Evolutionary conservation across 2,113 vertebrate species (phyloP).

Genomic region (Columba livia): DNA sequence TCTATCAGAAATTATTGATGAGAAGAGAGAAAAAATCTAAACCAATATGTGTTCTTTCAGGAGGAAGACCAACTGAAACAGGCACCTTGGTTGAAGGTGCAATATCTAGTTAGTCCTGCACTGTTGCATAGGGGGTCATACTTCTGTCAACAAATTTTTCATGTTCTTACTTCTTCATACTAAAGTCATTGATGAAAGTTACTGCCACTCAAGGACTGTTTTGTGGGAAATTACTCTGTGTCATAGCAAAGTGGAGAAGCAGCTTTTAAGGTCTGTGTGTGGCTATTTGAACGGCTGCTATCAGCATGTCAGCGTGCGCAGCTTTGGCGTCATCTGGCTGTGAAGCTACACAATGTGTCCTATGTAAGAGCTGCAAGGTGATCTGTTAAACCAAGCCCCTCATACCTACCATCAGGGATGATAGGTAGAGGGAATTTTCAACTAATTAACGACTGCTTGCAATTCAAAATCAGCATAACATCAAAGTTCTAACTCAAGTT

Average conservation of each 20-base stretch:
- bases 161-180: background rate
- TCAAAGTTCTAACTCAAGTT: background rate
- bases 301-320: constrained; percentile 44
- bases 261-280: constrained; percentile 13
- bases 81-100: constrained; percentile 15
- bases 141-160: background rate
- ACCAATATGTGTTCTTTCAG: constrained; percentile 15
- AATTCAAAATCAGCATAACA: background rate
- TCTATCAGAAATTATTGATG: constrained; percentile 21
- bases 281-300: constrained; percentile 58
- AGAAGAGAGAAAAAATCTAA: background rate
- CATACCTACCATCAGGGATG: background rate
- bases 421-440: constrained; percentile 1
- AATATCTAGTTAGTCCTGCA: background rate
- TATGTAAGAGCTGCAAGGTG: constrained; percentile 50
- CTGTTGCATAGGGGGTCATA: background rate
- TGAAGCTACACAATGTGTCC: constrained; percentile 66
- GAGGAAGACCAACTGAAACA: constrained; percentile 28
- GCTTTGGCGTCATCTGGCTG: constrained; percentile 69
- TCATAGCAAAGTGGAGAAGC: constrained; percentile 27
- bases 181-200: constrained; percentile 30
- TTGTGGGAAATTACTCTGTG: constrained; percentile 48
- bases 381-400: constrained; percentile 5
- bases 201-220: background rate
- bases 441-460: background rate